Percentiles rank a stretch among this genome's conserved stretches.
Conservation (phyloP, 2,113 vertebrate species). For the Daphoenositta chrysoptera region DNA sequence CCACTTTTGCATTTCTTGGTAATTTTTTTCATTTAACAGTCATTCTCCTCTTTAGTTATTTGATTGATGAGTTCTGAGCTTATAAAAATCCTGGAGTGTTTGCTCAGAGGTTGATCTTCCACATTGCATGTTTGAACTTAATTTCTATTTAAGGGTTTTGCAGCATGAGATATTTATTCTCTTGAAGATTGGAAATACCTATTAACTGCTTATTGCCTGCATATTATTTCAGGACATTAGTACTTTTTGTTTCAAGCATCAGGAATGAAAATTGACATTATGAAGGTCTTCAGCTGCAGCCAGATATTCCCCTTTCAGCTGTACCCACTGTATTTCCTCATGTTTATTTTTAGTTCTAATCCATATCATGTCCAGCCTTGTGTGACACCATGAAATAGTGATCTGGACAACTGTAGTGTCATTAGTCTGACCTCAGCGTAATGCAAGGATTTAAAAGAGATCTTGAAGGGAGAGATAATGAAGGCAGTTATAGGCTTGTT, state of each 20-base stretch:
- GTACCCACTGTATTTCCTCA: not conserved
- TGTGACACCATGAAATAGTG: not conserved
- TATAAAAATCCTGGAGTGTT: not conserved
- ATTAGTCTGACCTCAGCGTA: not conserved
- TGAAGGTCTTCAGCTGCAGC: not conserved
- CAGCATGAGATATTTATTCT: not conserved
- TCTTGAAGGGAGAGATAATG: slow-evolving; percentile 19
- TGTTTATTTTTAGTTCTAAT: not conserved
- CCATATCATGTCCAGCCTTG: not conserved
- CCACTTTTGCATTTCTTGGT: not conserved
- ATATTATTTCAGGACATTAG: not conserved
- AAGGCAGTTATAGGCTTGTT: not conserved
- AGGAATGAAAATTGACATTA: not conserved
- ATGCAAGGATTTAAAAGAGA: not conserved
- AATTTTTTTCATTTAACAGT: not conserved
- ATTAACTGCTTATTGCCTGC: not conserved
- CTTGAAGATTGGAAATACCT: not conserved
- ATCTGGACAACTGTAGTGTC: not conserved
- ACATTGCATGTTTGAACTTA: not conserved
- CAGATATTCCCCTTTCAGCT: not conserved
- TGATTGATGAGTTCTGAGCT: not conserved
- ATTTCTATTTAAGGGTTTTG: not conserved
- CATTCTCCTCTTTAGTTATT: not conserved
- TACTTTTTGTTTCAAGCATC: not conserved
- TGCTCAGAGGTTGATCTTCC: not conserved